Conservation (phyloP, 2,888 invertebrate species). For the Tuta absoluta region DNA sequence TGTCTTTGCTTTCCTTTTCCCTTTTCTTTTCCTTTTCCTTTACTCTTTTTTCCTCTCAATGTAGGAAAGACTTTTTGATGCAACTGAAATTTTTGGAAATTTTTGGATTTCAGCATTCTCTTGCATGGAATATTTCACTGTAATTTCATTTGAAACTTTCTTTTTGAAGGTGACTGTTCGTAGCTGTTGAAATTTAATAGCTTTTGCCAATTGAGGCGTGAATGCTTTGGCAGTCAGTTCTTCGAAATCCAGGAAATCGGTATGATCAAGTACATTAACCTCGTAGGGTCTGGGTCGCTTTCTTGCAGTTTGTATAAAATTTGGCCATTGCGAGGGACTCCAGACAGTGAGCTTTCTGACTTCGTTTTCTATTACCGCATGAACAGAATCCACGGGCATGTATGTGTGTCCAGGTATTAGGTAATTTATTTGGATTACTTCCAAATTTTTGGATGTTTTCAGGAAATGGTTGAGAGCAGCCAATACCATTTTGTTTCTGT, state of each 20-base stretch:
- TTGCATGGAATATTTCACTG: too few relatives aligned
- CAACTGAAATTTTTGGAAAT: too few relatives aligned
- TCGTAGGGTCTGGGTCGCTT: conserved; percentile 31
- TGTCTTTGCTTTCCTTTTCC: too few relatives aligned
- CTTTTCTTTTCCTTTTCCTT: too few relatives aligned
- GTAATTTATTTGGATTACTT: conserved; percentile 41
- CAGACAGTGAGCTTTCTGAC: conserved; percentile 31
- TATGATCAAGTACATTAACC: conserved; percentile 31
- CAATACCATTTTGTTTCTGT: conserved; percentile 36
- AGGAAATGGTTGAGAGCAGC: conserved; percentile 35
- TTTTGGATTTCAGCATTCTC: too few relatives aligned
- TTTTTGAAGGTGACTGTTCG: too few relatives aligned
- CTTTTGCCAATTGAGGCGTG: conserved; percentile 26
- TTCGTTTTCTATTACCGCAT: conserved; percentile 29
- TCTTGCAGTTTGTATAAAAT: conserved; percentile 26
- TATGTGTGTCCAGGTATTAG: conserved; percentile 46
- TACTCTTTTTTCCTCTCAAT: too few relatives aligned
- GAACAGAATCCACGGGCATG: conserved; percentile 37
- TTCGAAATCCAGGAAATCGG: conserved; percentile 30
- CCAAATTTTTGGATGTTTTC: conserved; percentile 34
- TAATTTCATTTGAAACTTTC: too few relatives aligned
- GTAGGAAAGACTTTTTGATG: too few relatives aligned
- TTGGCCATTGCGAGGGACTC: conserved; percentile 30
- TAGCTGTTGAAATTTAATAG: too few relatives aligned
- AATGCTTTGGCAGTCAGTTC: conserved; percentile 27